These are phyloP conservation scores for Sebastolobus altivelis DNA, from an alignment of 2,797 vertebrate genomes.

Conservation along the genomic window DNA sequence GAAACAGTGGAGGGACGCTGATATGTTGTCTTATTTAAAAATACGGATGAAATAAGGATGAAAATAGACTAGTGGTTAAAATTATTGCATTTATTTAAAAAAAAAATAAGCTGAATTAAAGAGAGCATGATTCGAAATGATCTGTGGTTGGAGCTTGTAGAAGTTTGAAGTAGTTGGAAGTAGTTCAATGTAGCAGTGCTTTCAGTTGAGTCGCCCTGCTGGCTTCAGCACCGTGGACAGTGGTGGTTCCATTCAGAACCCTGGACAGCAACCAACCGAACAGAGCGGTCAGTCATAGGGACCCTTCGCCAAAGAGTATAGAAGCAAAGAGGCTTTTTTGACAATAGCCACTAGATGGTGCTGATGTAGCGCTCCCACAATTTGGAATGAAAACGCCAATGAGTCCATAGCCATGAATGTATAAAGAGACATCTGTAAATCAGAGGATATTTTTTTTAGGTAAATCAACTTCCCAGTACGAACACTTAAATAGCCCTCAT, in stretches of 20 bases:
- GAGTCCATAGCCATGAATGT: no score
- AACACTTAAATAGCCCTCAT: no score
- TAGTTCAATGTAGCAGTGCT: neutral
- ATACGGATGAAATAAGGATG: neutral
- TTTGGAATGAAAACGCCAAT: no score
- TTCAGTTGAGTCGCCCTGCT: neutral
- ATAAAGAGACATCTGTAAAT: no score
- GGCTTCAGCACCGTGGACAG: neutral
- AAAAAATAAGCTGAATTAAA: neutral
- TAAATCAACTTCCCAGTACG: no score
- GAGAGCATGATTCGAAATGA: neutral
- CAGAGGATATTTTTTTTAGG: no score
- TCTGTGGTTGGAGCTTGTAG: neutral
- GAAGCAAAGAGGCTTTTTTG: no score
- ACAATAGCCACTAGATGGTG: no score
- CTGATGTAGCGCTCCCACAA: no score
- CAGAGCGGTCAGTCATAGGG: neutral
- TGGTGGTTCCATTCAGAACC: neutral
- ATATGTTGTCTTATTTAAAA: neutral
- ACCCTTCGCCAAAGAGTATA: neutral
- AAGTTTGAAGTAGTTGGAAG: neutral
- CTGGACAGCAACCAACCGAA: neutral
- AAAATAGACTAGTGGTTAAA: neutral
- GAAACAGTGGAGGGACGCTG: neutral
- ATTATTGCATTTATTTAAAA: neutral